A percentile compares a stretch with the other conserved stretches of the same genome.
Conservation (phyloP, 1,140 invertebrate genomes). For the Scaptomyza hsui region DNA sequence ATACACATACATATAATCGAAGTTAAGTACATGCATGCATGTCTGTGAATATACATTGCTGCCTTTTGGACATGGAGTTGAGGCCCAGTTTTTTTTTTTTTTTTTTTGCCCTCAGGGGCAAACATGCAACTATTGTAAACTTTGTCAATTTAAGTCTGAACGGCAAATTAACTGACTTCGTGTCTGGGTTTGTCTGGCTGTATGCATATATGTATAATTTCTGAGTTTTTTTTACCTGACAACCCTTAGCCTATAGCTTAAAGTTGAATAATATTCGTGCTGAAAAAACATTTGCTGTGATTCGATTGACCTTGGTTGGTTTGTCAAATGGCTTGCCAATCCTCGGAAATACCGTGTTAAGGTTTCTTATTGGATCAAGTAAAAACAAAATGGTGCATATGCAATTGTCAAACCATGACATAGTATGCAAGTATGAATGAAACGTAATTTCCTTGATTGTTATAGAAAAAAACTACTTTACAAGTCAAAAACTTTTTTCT, state of each 20-base stretch:
- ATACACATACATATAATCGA: background rate
- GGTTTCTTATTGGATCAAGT: conserved; percentile 15
- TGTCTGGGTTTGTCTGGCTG: conserved; percentile 45
- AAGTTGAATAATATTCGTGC: conserved; percentile 58
- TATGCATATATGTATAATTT: conserved; percentile 28
- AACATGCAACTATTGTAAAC: conserved; percentile 68
- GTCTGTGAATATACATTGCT: background rate
- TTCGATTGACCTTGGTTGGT: conserved; percentile 68
- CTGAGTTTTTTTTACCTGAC: conserved; percentile 26
- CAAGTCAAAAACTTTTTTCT: too few species aligned
- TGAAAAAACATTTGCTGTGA: conserved; percentile 62
- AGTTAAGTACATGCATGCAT: background rate
- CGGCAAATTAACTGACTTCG: conserved; percentile 75
- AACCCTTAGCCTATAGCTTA: conserved; percentile 27
- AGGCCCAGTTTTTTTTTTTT: conserved; percentile 15
- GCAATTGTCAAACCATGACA: background rate
- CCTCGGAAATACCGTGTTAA: conserved; percentile 34
- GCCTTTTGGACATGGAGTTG: background rate
- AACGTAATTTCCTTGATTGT: too few species aligned
- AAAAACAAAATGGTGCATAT: background rate
- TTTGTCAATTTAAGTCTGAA: conserved; percentile 80
- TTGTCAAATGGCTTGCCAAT: conserved; percentile 51
- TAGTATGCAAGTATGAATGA: too few species aligned
- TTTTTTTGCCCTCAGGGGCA: conserved; percentile 36
- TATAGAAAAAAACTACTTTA: too few species aligned